These are phyloP conservation scores for Boleophthalmus pectinirostris DNA, from an alignment of 2,113 vertebrate species.

Conservation along the genomic window DNA sequence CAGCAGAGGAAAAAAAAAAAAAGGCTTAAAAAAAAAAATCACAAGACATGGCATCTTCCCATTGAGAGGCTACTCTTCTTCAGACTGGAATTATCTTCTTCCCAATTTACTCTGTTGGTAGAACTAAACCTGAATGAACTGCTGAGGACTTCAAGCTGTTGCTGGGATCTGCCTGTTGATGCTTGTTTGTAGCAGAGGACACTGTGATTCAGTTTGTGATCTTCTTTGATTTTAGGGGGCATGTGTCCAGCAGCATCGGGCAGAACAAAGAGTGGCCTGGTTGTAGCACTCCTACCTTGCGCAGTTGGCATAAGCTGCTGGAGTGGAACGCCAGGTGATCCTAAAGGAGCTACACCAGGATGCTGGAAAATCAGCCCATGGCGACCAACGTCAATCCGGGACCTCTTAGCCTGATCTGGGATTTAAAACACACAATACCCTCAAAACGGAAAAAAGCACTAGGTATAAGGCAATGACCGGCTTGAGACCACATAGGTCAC, in stretches of 20 bases:
- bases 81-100: conserved; percentile 73
- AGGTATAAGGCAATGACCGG: conserved; percentile 76
- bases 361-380: conserved; percentile 99
- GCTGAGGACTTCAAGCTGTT: conserved; percentile 58
- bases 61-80: conserved; percentile 72
- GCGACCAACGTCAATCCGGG: conserved; percentile 98
- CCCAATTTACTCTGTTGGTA: conserved; percentile 60
- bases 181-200: conserved; percentile 66
- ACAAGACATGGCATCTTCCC: conserved; percentile 77
- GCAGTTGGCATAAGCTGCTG: conserved; percentile 99
- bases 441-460: conserved; percentile 80
- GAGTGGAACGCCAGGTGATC: conserved; percentile 94
- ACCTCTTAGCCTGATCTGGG: conserved; percentile 99
- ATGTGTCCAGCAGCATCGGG: conserved; percentile 72
- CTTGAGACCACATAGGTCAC: conserved; percentile 73
- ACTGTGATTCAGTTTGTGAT: conserved; percentile 50
- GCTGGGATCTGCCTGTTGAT: conserved; percentile 64
- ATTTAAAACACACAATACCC: conserved; percentile 88
- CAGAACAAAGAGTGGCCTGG: conserved; percentile 73
- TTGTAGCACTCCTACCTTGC: conserved; percentile 94
- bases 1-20: conserved; percentile 54
- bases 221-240: conserved; percentile 53
- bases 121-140: conserved; percentile 69
- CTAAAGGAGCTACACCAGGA: conserved; percentile 90
- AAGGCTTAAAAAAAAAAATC: conserved; percentile 40